Conservation (phyloP, 2,888 invertebrate genomes). For the Parapristionchus giblindavisi region DNA sequence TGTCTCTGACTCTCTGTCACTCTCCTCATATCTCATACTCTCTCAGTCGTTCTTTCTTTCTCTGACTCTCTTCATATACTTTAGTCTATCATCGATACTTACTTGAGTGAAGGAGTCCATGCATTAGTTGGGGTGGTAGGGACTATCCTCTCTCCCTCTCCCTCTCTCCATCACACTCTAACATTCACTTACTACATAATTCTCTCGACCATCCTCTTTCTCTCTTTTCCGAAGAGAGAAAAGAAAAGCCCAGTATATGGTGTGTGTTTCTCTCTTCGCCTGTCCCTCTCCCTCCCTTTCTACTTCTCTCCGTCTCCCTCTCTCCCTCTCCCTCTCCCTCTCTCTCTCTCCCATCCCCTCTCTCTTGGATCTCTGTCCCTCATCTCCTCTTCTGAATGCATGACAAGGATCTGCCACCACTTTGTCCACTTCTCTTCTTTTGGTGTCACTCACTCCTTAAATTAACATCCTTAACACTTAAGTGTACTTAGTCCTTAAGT, state of each 20-base stretch:
- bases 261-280: slow-evolving; percentile 39
- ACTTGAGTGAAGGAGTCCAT: too few species aligned
- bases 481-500: background rate
- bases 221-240: too few species aligned
- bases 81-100: slow-evolving; percentile 3
- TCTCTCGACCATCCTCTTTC: too few species aligned
- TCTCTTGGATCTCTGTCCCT: background rate
- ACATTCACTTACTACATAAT: too few species aligned
- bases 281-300: too few species aligned
- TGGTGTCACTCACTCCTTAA: background rate
- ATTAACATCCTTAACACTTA: background rate
- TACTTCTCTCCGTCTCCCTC: slow-evolving; percentile 20
- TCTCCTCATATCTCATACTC: slow-evolving; percentile 22
- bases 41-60: background rate
- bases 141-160: background rate
- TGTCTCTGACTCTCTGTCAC: slow-evolving; percentile 9
- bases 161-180: background rate
- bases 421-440: background rate
- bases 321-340: slow-evolving; percentile 15
- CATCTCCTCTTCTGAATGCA: background rate
- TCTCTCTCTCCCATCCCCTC: slow-evolving; percentile 34
- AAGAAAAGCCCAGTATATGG: too few species aligned
- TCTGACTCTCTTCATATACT: slow-evolving; percentile 17
- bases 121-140: too few species aligned
- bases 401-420: background rate